Base-by-base conservation (phyloP, 2,888 invertebrate genomes). In the Clusia tigrina region DNA sequence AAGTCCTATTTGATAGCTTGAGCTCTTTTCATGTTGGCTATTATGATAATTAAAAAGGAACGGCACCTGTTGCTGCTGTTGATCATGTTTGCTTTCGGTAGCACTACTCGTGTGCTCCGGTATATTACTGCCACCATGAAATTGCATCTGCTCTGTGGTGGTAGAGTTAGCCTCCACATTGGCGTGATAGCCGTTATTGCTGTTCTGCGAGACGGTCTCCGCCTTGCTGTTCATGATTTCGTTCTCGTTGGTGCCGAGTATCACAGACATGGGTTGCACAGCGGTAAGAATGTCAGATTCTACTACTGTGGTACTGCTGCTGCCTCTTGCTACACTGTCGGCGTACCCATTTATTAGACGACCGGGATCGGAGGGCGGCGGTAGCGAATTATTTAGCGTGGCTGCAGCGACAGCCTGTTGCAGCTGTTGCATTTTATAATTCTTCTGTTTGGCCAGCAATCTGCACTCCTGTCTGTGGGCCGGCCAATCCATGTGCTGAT, bases 401-500 rank as follows among this genome's bases (percentile, higher is more conserved):
- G 75, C 71, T 54, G 74, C 71, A 23, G 69, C 73, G 53, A 77
- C 74, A 17, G 75, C 72, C 18, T 76, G 72, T 42, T 77, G 77
- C 53, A 79, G 59, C 52, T 77, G 78, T 78, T 78, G 10, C 78
- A 71, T 42, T 42, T 42, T 72, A 60, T 69, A 71, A 57, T 67
- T 76, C 55, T 75, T 80, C 23, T 77, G 75, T 18, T 75, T 78
- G 23, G 84, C 81, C 77, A 85, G 77, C 74, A 85, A 85, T 58
- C 83, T 82, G 79, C 90, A 90, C 72, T 86, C 85, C 71, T 83
- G 83, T 85, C 89, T 92, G 78, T 94, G 94, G 70, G 85, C 86
- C 78, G 89, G 89, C 93, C 93, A 94, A 79, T 94, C 91, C 74
- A 88, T 85, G 68, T 88, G 88, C 83, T 94, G 94, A 81, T 94